Evolutionary conservation across 2,797 vertebrate genomes (phyloP).

Genomic region (Gymnopithys bicolor): DNA sequence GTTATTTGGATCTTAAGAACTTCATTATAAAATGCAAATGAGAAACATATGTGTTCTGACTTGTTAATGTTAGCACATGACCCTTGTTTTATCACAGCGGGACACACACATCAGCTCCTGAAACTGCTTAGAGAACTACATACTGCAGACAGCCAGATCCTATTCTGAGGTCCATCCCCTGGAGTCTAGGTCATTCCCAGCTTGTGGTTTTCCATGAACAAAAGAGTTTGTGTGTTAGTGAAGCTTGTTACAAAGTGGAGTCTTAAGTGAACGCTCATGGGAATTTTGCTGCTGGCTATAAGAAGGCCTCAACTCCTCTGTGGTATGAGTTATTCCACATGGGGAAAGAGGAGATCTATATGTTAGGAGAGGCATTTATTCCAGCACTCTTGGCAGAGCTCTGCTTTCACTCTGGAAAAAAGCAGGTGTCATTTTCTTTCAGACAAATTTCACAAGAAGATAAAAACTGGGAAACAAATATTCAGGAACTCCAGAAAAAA

Average conservation of each 20-base stretch:
- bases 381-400: background rate
- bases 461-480: conserved; percentile 98
- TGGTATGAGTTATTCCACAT: background rate
- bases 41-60: background rate
- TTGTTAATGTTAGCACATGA: background rate
- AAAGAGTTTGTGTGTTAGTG: background rate
- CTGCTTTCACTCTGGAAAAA: conserved; percentile 18
- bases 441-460: conserved; percentile 98
- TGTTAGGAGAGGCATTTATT: background rate
- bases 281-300: background rate
- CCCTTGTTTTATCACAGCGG: background rate
- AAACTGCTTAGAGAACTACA: background rate
- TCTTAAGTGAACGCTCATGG: background rate
- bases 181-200: background rate
- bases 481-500: conserved; percentile 95
- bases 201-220: background rate
- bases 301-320: background rate
- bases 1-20: background rate
- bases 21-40: conserved; percentile 40
- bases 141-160: background rate
- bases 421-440: conserved; percentile 45
- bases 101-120: background rate
- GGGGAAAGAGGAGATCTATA: background rate
- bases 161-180: background rate
- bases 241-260: background rate